Conservation (phyloP, 1,140 invertebrate genomes). For the Drusus annulatus region DNA sequence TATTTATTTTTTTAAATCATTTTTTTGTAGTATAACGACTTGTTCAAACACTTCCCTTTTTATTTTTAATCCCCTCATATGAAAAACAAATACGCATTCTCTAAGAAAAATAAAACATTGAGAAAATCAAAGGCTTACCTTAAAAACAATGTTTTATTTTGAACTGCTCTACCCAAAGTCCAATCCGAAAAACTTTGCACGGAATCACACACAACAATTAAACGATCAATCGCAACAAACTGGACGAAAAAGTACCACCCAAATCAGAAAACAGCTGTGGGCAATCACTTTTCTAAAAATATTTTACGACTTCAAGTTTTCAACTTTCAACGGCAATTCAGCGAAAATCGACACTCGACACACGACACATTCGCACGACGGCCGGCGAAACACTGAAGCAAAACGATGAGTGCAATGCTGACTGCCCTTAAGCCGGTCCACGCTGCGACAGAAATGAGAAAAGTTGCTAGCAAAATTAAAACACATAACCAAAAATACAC, state of each 20-base stretch:
- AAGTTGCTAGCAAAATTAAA: background rate
- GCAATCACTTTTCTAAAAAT: background rate
- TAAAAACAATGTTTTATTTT: too few species aligned
- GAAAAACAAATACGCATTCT: too few species aligned
- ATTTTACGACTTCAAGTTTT: background rate
- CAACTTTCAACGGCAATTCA: background rate
- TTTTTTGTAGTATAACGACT: too few species aligned
- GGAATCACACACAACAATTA: too few species aligned
- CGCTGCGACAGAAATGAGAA: background rate
- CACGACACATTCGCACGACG: background rate
- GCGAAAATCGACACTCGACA: background rate
- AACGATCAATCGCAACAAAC: too few species aligned
- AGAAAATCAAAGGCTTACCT: too few species aligned
- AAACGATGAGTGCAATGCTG: constrained; percentile 5
- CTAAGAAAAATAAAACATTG: too few species aligned
- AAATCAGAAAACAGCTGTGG: background rate
- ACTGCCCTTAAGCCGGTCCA: constrained; percentile 11
- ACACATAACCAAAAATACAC: background rate
- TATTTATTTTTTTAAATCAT: too few species aligned
- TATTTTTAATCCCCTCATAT: too few species aligned
- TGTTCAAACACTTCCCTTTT: too few species aligned
- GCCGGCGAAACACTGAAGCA: constrained; percentile 13
- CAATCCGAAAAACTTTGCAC: too few species aligned
- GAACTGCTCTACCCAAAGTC: too few species aligned
- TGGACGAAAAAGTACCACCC: background rate